These are phyloP conservation scores for Silurus glanis DNA, from an alignment of 2,113 vertebrate species.

Conservation along the genomic window DNA sequence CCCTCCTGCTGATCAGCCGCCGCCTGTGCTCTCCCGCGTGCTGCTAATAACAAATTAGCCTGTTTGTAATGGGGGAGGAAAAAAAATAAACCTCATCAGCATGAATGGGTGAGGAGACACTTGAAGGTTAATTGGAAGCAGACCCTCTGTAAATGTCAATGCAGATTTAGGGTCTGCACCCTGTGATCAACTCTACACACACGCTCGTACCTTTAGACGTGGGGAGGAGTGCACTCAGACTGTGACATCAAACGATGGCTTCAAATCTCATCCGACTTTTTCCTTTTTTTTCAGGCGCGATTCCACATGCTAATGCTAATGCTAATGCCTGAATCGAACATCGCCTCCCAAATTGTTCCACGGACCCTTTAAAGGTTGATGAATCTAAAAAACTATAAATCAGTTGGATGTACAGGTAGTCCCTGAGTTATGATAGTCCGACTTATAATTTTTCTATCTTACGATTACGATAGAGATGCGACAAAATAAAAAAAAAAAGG, in stretches of 20 bases:
- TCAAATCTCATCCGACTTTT: constrained; percentile 30
- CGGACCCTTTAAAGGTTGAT: background rate
- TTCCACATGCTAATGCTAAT: no score
- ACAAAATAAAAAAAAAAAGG: no score
- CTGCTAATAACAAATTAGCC: constrained; percentile 79
- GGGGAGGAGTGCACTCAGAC: constrained; percentile 66
- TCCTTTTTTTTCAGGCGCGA: constrained; percentile 9
- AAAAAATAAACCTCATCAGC: constrained; percentile 70
- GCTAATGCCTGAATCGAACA: background rate
- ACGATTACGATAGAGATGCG: no score
- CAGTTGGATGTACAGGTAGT: no score
- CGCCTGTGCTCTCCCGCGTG: constrained; percentile 64
- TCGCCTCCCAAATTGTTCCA: background rate
- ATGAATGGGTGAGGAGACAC: constrained; percentile 74
- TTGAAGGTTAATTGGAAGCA: constrained; percentile 82
- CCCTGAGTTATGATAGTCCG: no score
- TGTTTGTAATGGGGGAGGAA: constrained; percentile 65
- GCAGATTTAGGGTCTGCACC: constrained; percentile 73
- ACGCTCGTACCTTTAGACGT: constrained; percentile 65
- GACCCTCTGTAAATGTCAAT: constrained; percentile 78
- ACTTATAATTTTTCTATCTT: no score
- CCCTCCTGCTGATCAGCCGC: constrained; percentile 62
- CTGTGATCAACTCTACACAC: constrained; percentile 75
- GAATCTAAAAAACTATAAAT: no score
- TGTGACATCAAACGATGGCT: constrained; percentile 64